phyloP scores from a whole-genome alignment of 1,140 invertebrate genomes.

The Caenorhabditis inopinata region DNA sequence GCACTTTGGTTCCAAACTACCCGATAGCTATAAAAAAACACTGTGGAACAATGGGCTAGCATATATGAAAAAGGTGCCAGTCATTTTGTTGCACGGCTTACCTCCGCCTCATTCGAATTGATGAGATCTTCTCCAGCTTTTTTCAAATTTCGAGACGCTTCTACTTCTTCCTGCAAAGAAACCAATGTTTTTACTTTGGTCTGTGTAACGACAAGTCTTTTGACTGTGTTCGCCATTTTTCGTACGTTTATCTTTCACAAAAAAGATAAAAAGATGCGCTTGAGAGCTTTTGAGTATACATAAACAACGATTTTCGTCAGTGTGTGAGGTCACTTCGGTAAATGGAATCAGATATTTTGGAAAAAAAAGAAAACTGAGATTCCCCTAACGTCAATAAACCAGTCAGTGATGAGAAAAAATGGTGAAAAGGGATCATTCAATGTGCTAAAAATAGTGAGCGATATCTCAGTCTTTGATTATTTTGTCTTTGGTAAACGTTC shows the following conservation, averaged over 20 bases:
- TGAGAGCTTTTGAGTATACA: constrained; percentile 29
- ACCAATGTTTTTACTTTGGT: not conserved
- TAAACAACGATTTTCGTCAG: constrained; percentile 31
- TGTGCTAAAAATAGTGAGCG: constrained; percentile 22
- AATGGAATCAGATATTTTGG: constrained; percentile 5
- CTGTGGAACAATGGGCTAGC: no score
- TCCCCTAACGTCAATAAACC: no score
- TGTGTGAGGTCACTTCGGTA: constrained; percentile 22
- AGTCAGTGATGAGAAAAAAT: not conserved
- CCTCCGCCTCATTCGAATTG: constrained; percentile 7
- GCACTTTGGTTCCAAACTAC: constrained; percentile 81
- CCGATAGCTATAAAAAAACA: constrained; percentile 37
- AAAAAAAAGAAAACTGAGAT: not conserved
- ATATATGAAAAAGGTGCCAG: no score
- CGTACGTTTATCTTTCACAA: not conserved
- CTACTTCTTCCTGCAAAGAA: constrained; percentile 15
- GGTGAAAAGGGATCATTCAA: not conserved
- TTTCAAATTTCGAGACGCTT: constrained; percentile 10
- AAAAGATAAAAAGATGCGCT: constrained; percentile 31
- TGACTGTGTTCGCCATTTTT: not conserved
- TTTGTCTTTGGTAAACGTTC: no score
- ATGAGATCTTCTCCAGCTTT: constrained; percentile 30
- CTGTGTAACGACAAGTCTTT: not conserved
- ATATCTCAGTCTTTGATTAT: constrained; percentile 26
- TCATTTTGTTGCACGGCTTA: not conserved